Conservation (phyloP, 1,140 invertebrate genomes). For the Tetragnatha versicolor region DNA sequence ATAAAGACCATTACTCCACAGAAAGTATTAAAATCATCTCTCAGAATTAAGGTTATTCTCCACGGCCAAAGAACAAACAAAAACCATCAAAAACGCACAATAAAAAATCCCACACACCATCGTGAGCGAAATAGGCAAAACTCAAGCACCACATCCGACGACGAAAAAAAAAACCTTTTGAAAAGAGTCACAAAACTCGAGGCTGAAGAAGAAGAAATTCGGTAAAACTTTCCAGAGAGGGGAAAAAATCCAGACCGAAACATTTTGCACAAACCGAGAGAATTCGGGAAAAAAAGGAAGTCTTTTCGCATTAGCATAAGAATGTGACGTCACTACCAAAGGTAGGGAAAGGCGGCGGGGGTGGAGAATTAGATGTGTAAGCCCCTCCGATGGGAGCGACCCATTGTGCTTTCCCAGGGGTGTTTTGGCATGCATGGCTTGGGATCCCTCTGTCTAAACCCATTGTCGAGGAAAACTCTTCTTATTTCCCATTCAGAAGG, state of each 20-base stretch:
- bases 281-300: background rate
- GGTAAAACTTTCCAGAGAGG: background rate
- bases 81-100: too few species aligned
- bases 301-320: constrained; percentile 48
- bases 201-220: background rate
- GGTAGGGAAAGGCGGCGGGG: constrained; percentile 1
- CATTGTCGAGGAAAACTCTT: constrained; percentile 25
- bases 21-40: too few species aligned
- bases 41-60: too few species aligned
- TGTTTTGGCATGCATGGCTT: constrained; percentile 51
- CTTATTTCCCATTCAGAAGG: constrained; percentile 16
- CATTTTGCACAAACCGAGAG: constrained; percentile 5
- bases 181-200: background rate
- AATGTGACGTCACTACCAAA: constrained; percentile 42
- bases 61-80: too few species aligned
- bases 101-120: too few species aligned
- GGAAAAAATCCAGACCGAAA: constrained; percentile 15
- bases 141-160: too few species aligned
- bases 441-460: constrained; percentile 34
- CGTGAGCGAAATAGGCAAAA: too few species aligned
- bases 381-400: constrained; percentile 27
- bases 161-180: background rate
- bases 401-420: constrained; percentile 45
- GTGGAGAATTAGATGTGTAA: constrained; percentile 46
- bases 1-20: too few species aligned